phyloP scores from a whole-genome alignment of 2,888 invertebrate genomes.

The Nephrotoma flavescens region DNA sequence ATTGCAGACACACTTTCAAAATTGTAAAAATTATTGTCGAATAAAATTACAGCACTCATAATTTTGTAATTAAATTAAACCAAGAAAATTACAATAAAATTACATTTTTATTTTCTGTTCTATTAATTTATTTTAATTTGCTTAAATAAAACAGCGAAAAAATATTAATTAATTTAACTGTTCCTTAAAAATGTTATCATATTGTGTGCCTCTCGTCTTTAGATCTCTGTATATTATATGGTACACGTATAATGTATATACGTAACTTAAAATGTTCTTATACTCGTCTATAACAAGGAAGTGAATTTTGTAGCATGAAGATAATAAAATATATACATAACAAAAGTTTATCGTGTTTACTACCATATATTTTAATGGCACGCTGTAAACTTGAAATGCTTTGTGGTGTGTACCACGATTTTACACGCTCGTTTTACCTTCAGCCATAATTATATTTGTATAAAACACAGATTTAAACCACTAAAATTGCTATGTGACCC shows the following conservation, averaged over 20 bases:
- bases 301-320: background rate
- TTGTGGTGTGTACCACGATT: background rate
- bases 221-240: no score
- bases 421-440: background rate
- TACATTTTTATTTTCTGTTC: background rate
- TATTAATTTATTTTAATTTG: background rate
- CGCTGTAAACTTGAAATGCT: background rate
- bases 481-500: background rate
- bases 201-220: background rate
- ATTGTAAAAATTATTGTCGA: background rate
- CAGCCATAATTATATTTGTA: background rate
- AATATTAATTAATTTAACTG: background rate
- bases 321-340: background rate
- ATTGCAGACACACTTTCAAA: background rate
- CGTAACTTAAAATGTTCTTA: background rate
- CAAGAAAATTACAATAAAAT: background rate
- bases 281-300: no score
- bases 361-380: background rate
- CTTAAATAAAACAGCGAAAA: no score
- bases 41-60: background rate
- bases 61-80: background rate
- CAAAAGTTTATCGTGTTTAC: background rate
- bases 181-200: background rate
- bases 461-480: background rate
- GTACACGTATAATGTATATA: no score